Percentiles rank a stretch among this genome's conserved stretches.
Conservation (phyloP, 30 jellyfish, hydroid and myxozoan species). For the Chrysaora quinquecirrha region DNA sequence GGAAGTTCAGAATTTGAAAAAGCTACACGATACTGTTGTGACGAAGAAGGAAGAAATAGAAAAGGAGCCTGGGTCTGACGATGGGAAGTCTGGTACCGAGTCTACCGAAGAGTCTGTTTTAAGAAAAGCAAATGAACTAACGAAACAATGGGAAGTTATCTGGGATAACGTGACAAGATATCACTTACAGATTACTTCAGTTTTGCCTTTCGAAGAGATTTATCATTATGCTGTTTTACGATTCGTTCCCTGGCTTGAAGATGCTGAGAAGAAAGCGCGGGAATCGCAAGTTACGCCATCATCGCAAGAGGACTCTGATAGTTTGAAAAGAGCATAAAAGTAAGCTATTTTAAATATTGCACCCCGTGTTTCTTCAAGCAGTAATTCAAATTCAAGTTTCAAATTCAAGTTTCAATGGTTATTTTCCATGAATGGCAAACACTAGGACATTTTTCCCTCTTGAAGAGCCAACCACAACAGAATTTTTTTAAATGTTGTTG, state of each 20-base stretch:
- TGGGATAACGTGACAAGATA: conserved; percentile 64
- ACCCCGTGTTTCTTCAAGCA: too few species aligned
- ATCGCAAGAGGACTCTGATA: conserved; percentile 28
- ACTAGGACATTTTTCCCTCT: too few species aligned
- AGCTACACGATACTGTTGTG: conserved; percentile 57
- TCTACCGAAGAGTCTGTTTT: conserved; percentile 31
- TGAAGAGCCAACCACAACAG: too few species aligned
- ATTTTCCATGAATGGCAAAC: too few species aligned
- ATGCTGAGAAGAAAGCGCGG: conserved; percentile 63
- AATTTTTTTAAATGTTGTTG: neutral
- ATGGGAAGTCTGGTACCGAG: conserved; percentile 21
- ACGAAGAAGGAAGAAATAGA: conserved; percentile 56
- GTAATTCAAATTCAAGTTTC: too few species aligned
- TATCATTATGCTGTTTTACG: conserved; percentile 70
- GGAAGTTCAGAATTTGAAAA: conserved; percentile 68
- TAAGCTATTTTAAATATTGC: conserved; percentile 15
- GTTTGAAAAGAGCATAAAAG: conserved; percentile 43
- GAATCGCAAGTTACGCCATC: conserved; percentile 51
- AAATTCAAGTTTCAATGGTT: too few species aligned
- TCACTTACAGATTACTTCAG: conserved; percentile 78
- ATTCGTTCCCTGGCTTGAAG: conserved; percentile 88
- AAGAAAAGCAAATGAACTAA: conserved; percentile 42
- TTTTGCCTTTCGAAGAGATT: conserved; percentile 84
- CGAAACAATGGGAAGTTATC: conserved; percentile 54
- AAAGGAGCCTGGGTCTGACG: conserved; percentile 24